Evolutionary conservation across 2,888 invertebrate species (phyloP), one percentile per base, ranked within the genome.

Genomic region (Teinopalpus imperialis): DNA sequence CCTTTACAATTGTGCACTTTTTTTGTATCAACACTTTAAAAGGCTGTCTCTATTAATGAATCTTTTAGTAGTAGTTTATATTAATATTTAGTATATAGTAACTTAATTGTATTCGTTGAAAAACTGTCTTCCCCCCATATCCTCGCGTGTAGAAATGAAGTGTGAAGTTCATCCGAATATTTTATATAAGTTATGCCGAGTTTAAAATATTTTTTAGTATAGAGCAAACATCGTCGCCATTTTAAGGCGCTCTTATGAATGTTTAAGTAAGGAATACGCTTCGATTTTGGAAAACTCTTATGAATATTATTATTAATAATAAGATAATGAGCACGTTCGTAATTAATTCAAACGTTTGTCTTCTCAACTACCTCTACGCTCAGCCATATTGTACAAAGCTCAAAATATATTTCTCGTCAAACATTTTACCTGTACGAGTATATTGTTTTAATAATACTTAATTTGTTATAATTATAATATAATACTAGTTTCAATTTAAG

Each of bases 281-380:
- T 78, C 69, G 67, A 75, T 68, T 74, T 72, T 72, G 66, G 68
- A 63, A 45, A 61, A 71, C 71, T 80, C 82, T 83, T 83, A 83
- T 83, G 85, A 83, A 64, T 74, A 74, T 64, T 61, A n/a, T n/a
- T n/a, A n/a, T n/a, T n/a, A n/a, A n/a, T 56, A 49, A 36, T 71
- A 74, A 69, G 71, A 57, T 52, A 63, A 52, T 66, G 66, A 61
- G 63, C 64, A 55, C 66, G 71, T 75, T 74, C 69, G 72, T 79
- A 36, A 20, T 12, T 41, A 41, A 35, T 35, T n/a, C 13, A 23
- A 10, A 35, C 37, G 37, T 37, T 37, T 57, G 42, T 62, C 57
- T 68, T 66, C 60, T 49, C 46, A 71, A 56, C 78, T 80, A 82
- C 81, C 81, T 83, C 81, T 74, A 66, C 59, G 59, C 56, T 60